Percentiles rank a stretch among this genome's conserved stretches.
These are phyloP conservation scores for Chrosomus eos DNA, from an alignment of 2,797 vertebrate species.

Conservation along the genomic window DNA sequence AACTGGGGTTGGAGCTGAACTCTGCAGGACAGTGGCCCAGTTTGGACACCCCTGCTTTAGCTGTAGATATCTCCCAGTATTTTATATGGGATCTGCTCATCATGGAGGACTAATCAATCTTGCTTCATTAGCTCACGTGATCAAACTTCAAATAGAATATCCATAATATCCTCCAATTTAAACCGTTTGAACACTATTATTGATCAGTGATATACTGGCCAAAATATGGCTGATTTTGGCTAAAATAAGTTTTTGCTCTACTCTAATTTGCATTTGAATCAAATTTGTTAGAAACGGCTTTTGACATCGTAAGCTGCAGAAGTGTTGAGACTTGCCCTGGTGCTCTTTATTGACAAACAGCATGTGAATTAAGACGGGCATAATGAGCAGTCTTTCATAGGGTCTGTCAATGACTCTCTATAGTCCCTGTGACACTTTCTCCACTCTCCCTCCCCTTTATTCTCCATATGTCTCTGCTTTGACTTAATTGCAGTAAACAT, in stretches of 20 bases:
- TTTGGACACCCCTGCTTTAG: not conserved
- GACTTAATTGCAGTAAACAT: not conserved
- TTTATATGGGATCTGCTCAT: not conserved
- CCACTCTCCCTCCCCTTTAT: not conserved
- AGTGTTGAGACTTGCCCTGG: not conserved
- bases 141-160: not conserved
- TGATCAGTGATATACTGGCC: not conserved
- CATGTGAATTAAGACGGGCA: slow-evolving; percentile 20
- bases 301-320: not conserved
- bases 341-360: slow-evolving; percentile 23
- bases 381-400: slow-evolving; percentile 38
- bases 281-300: not conserved
- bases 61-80: not conserved
- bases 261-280: not conserved
- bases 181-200: not conserved
- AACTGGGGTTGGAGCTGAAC: not conserved
- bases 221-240: not conserved
- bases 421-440: not conserved
- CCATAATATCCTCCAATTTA: not conserved
- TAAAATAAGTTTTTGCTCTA: not conserved
- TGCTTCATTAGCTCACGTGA: not conserved
- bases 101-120: not conserved
- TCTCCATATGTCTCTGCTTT: not conserved
- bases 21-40: not conserved
- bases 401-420: slow-evolving; percentile 20